phyloP scores from a whole-genome alignment of 2,888 invertebrate genomes.

The Troilus luridus region DNA sequence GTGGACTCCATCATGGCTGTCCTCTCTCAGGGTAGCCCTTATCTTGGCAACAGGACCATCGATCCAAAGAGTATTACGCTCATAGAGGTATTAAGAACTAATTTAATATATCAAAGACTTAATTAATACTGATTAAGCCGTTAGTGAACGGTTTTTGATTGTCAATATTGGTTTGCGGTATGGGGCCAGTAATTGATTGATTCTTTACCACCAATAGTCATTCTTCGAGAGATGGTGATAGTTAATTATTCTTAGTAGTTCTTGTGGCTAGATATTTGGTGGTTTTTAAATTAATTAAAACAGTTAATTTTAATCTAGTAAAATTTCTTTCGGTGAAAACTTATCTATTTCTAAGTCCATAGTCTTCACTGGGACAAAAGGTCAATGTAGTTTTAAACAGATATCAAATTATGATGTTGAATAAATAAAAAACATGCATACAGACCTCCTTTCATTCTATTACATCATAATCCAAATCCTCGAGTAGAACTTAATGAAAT shows the following conservation, averaged over 20 bases:
- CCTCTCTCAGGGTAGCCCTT: constrained; percentile 72
- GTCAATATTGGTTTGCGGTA: neutral
- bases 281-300: neutral
- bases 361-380: neutral
- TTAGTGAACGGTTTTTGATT: neutral
- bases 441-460: too few relatives aligned
- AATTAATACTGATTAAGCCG: neutral
- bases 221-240: neutral
- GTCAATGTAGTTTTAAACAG: too few relatives aligned
- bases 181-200: neutral
- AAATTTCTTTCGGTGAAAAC: too few relatives aligned
- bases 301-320: too few relatives aligned
- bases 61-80: constrained; percentile 78
- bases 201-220: neutral
- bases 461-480: too few relatives aligned
- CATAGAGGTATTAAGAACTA: constrained; percentile 69
- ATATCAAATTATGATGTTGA: too few relatives aligned
- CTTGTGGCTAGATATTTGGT: neutral
- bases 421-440: too few relatives aligned
- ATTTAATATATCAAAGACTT: neutral
- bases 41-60: constrained; percentile 77
- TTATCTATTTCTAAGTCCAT: too few relatives aligned
- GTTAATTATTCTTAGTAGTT: neutral
- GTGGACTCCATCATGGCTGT: constrained; percentile 76
- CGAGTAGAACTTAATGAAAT: too few relatives aligned